Evolutionary conservation across 2,888 invertebrate genomes (phyloP), one percentile per base, ranked within the genome.

Genomic region (Phyto melanocephala): DNA sequence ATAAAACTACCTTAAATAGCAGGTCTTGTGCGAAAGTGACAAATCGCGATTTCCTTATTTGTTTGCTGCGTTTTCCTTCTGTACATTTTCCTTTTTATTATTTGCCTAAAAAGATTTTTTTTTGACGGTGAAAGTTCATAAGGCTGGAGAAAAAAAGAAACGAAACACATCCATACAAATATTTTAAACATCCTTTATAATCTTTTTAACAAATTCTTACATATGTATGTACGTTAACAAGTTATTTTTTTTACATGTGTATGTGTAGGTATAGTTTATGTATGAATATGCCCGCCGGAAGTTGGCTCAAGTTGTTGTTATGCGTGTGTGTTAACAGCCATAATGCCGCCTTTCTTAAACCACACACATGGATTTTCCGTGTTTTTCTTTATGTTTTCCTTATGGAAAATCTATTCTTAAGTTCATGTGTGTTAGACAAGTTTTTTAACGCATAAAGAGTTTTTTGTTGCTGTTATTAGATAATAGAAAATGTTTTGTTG

Each of bases 21-120:
- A 37, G 75, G 47, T 78, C 60, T 81, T 72, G 71, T 79, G 68
- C 60, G 42, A 79, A 81, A 72, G 74, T 84, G 85, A 84, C 85
- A 85, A 84, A 85, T 84, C 85, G 85, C 84, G 84, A 79, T 77
- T 84, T 85, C 85, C 85, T 77, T 71, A 78, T 83, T 84, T 77
- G 76, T 33, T 78, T 70, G 42, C 33, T 28, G 28, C 28, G 3
- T 35, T 78, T 70, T 52, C 33, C 71, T 78, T 28, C 2, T 42
- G 33, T 13, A 63, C 11, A 33, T 63, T 72, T 17, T 15, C 11
- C 33, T 28, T 74, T 72, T 54, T 62, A 22, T 68, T 42, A 5
- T 37, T 28, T 40, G 15, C 35, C 54, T 50, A 35, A 62, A 62
- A 67, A 3, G 6, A 28, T 71, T 71, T 28, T 52, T 63, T 52